Evolutionary conservation across 2,888 invertebrate genomes (phyloP).

Genomic region (Hydrotaea diabolus): DNA sequence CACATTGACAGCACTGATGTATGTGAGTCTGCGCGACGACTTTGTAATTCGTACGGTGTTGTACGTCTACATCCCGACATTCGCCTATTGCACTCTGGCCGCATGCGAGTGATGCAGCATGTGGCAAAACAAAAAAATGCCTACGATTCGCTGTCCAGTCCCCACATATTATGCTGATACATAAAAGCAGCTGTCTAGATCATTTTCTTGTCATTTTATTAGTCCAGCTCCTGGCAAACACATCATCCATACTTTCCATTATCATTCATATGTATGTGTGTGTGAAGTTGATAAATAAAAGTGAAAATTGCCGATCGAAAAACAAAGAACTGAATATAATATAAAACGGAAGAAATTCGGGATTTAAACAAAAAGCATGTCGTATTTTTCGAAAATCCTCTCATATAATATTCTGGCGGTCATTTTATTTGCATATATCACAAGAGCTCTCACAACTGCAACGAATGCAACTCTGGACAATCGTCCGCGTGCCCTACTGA

Average conservation of each 20-base stretch:
- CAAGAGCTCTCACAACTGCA: conserved; percentile 34
- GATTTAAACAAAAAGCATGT: conserved; percentile 34
- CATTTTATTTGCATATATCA: conserved; percentile 32
- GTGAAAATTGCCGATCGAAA: conserved; percentile 4
- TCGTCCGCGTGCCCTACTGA: conserved; percentile 60
- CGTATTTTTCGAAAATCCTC: conserved; percentile 13
- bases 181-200: conserved; percentile 59
- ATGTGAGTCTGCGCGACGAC: neutral
- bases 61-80: conserved; percentile 8
- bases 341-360: neutral
- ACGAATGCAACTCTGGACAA: conserved; percentile 28
- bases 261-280: neutral
- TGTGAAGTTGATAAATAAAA: conserved; percentile 5
- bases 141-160: neutral
- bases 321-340: neutral
- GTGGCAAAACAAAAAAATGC: conserved; percentile 20
- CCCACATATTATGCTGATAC: conserved; percentile 47
- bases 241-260: conserved; percentile 34
- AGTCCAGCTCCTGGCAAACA: conserved; percentile 52
- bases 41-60: neutral
- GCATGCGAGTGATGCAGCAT: neutral
- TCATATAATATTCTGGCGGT: conserved; percentile 37
- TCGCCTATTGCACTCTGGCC: conserved; percentile 33
- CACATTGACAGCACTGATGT: neutral
- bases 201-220: conserved; percentile 63